Base-by-base conservation (phyloP, 23 tunicate genomes). In the Halocynthia roretzi region DNA sequence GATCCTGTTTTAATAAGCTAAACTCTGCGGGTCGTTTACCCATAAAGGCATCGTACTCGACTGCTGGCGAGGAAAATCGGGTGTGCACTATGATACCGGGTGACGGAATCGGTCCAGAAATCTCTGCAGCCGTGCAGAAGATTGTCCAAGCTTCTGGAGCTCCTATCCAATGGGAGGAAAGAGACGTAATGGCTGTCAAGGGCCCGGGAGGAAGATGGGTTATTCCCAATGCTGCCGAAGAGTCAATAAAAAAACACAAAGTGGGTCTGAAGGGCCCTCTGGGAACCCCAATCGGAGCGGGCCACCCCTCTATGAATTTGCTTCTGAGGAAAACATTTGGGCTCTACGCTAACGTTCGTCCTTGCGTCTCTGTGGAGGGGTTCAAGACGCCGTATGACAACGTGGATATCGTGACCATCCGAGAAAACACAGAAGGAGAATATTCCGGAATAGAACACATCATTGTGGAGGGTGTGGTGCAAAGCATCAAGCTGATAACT, bases 131-230 rank as follows among this genome's bases (percentile, higher is more conserved):
- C 52, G 98, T 93, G 19, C 86, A 83, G 86, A 83, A 87, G 63
- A 93, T 93, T 64, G 92, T 93, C 76, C 94, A 93, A 55, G 98
- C 98, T n/a, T 93, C 98, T 70, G 98, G 89, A 7, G 98, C 94
- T 7, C 98, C 98, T 7, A 87, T 93, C 11, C 57, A 57, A 20
- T 93, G 98, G 98, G 98, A 93, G 70, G 98, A 93, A 71, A 80
- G 98, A 76, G 71, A 81, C 67, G 98, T 93, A 6, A 87, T 72
- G 11, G 98, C 98, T n/a, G 72, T 81, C 50, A 87, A 93, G 58
- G 98, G 94, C 14, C 94, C 98, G 0, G 98, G 94, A 23, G 98
- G 98, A 57, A 93, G 81, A 80, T 93, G 98, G 98, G 84, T 83
- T 56, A 87, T 93, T 50, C 98, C 98, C 1, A 5, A 70, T 0